Evolutionary conservation across 1,140 invertebrate genomes (phyloP), one percentile per base, ranked within the genome.

Genomic region (Cyclargus thomasi): DNA sequence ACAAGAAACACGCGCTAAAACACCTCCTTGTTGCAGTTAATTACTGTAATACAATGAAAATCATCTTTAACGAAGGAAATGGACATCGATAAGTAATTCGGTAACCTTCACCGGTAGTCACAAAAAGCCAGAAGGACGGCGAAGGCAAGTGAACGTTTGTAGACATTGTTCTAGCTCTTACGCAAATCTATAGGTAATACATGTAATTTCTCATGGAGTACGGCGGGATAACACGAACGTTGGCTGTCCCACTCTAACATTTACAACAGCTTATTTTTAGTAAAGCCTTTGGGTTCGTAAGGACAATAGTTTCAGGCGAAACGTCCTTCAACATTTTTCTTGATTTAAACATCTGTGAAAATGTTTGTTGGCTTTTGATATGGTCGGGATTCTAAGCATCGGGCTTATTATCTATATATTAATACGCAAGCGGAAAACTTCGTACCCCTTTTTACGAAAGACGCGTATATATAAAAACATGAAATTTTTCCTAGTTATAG

Each of bases 141-240:
- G 55, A 59, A 59, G 39, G 39, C 39, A 16, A 47, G 55, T 59
- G 55, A 59, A 59, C 55, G 55, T 59, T 59, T 6, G 55, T 59
- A 59, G 55, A 59, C 55, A 59, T 59, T 59, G 55, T 59, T 59
- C 18, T 21, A 21, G 55, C 55, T 59, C 55, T 59, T 59, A 59
- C 55, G 55, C 55, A 59, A 59, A 59, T 59, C 55, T 18, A 59
- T 59, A 59, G 55, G 20, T 47, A 47, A 47, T 47, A 47, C 39
- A 47, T 47, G 39, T 47, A 47, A 47, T 47, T 47, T 47, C 39
- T 47, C 39, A 47, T 47, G 39, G 39, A 47, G 39, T 47, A 47
- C 14, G 39, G 39, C 39, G 39, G 39, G 39, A 47, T 14, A 47
- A 47, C 39, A 16, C 39, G 39, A 47, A 2, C 39, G 39, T 47